Conservation (phyloP, 2,797 vertebrate genomes). For the Acrossocheilus fasciatus region DNA sequence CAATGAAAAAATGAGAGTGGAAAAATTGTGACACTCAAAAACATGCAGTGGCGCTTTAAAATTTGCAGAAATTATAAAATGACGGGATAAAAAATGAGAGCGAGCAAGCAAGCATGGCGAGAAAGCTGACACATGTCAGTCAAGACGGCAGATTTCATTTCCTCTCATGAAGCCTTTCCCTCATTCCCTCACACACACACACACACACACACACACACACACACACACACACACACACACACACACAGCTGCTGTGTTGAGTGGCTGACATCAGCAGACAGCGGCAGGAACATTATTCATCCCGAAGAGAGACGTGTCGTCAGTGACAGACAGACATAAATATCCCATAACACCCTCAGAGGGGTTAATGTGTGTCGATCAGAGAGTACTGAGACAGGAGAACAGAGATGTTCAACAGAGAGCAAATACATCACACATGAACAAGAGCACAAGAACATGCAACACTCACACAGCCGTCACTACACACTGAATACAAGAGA, state of each 20-base stretch:
- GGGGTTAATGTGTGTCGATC: conserved; percentile 81
- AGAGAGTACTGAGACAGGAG: conserved; percentile 66
- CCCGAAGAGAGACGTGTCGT: conserved; percentile 71
- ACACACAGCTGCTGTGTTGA: conserved; percentile 57
- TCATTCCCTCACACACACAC: not conserved
- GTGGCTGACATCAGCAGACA: conserved; percentile 70
- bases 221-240: conserved; percentile 59
- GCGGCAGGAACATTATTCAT: conserved; percentile 76
- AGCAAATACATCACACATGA: conserved; percentile 23
- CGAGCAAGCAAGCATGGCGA: not conserved
- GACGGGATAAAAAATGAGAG: conserved; percentile 11
- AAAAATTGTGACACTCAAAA: conserved; percentile 1
- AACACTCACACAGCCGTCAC: conserved; percentile 49
- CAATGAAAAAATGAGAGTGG: not conserved
- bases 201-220: too few species aligned
- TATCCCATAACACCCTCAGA: conserved; percentile 75
- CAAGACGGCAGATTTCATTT: conserved; percentile 71
- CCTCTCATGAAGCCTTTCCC: conserved; percentile 67
- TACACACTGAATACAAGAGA: not conserved
- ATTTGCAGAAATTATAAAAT: conserved; percentile 26
- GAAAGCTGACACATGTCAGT: conserved; percentile 71
- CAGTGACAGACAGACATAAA: conserved; percentile 79
- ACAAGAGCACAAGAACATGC: conserved; percentile 45
- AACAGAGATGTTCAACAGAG: conserved; percentile 33
- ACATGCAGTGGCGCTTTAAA: not conserved